Evolutionary conservation across 2,888 invertebrate genomes (phyloP), one percentile per base, ranked within the genome.

Genomic region (Odontothrips loti): DNA sequence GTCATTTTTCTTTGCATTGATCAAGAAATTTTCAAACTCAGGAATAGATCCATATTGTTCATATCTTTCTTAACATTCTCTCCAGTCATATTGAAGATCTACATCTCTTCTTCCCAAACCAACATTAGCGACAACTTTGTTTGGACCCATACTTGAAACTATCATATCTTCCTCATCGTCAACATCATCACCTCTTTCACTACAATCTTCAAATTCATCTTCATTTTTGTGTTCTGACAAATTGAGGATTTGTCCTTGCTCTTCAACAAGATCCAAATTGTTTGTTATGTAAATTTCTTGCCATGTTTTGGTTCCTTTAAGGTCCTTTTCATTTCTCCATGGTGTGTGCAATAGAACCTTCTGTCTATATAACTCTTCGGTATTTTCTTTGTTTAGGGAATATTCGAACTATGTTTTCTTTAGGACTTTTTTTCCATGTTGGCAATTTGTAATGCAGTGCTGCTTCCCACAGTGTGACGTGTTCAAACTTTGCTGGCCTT

Each of bases 291-390:
- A 68, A 1, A 68, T 8, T 10, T 68, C 23, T 23, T 68, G n/a
- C 68, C 68, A 68, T 68, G 68, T 23, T 68, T 0, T 23, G 23
- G n/a, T 68, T 23, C 34, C 12, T 79, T 43, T 29, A 0, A 27
- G 12, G 47, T 81, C 79, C 20, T 23, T 11, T 51, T 79, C 81
- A 12, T 81, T 51, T 48, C 79, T 48, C 81, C 81, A 81, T 79
- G 81, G 58, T 20, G 27, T 27, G 29, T 75, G 47, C 17, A 81
- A 27, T 9, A 81, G 51, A 15, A 79, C 79, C 0, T 79, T 48
- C 20, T 80, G 81, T 11, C 80, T 20, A 47, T 63, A 81, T 20
- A 68, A 81, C 3, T 47, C 80, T 2, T 81, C 47, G 17, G n/a
- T 68, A 6, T 15, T 1, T 23, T 34, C 43, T 20, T 47, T n/a